Evolutionary conservation across 1,140 invertebrate species (phyloP).

Genomic region (Leptonema lineaticorne): DNA sequence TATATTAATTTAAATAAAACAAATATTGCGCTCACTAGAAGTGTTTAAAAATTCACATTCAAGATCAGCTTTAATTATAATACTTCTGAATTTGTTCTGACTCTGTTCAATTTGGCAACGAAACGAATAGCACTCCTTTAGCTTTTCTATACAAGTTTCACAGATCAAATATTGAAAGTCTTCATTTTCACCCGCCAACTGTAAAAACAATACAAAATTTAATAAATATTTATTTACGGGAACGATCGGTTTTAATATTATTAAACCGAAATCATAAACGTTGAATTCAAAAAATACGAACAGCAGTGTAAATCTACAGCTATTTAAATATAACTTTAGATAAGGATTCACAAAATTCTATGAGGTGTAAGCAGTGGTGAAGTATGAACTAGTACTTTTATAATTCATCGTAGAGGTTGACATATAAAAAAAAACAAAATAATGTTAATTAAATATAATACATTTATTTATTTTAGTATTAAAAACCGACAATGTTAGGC

Average conservation of each 20-base stretch:
- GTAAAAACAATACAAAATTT: background rate
- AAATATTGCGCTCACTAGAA: background rate
- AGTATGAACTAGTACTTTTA: no score
- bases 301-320: no score
- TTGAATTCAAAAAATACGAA: no score
- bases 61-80: constrained; percentile 6
- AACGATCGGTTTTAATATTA: background rate
- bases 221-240: background rate
- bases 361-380: no score
- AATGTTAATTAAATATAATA: no score
- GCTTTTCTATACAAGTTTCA: constrained; percentile 12
- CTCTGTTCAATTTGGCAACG: constrained; percentile 26
- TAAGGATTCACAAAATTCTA: no score
- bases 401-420: no score
- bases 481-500: no score
- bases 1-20: background rate
- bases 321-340: no score
- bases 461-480: no score
- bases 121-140: constrained; percentile 21
- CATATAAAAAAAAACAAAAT: no score
- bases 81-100: constrained; percentile 14
- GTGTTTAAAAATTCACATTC: background rate
- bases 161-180: constrained; percentile 23
- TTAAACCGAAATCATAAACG: no score
- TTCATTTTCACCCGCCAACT: constrained; percentile 7